These are phyloP conservation scores for Lophotriccus pileatus DNA, from an alignment of 2,797 vertebrate species.

Conservation along the genomic window DNA sequence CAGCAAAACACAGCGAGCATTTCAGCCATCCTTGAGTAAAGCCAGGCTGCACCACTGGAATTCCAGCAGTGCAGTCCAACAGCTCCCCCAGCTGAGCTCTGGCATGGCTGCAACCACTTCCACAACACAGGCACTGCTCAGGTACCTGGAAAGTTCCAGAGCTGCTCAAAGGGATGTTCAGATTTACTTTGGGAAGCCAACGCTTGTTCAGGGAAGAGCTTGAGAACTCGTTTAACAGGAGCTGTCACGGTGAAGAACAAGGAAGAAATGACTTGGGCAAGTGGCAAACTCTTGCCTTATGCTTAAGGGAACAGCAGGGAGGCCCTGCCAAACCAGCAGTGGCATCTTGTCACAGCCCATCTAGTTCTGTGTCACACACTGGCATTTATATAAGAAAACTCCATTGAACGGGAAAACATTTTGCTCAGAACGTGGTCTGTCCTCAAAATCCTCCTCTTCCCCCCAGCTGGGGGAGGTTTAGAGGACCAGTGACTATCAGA, in stretches of 20 bases:
- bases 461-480: not conserved
- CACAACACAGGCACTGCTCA: accelerated
- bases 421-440: not conserved
- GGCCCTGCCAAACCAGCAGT: not conserved
- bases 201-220: not conserved
- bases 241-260: not conserved
- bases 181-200: not conserved
- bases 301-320: not conserved
- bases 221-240: not conserved
- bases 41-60: not conserved
- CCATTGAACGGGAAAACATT: not conserved
- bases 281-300: not conserved
- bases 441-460: not conserved
- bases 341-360: not conserved
- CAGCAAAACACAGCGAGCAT: not conserved
- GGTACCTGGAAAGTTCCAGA: not conserved
- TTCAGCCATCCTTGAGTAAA: not conserved
- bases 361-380: not conserved
- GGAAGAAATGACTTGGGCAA: not conserved
- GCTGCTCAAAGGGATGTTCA: not conserved
- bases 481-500: not conserved
- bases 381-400: not conserved
- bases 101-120: not conserved
- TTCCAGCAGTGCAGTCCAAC: not conserved
- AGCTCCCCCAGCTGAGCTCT: slow-evolving; percentile 62